Percentiles rank a stretch among this genome's conserved stretches.
Evolutionary conservation across 2,113 vertebrate species (phyloP).

Genomic region (Craseonycteris thonglongyai): DNA sequence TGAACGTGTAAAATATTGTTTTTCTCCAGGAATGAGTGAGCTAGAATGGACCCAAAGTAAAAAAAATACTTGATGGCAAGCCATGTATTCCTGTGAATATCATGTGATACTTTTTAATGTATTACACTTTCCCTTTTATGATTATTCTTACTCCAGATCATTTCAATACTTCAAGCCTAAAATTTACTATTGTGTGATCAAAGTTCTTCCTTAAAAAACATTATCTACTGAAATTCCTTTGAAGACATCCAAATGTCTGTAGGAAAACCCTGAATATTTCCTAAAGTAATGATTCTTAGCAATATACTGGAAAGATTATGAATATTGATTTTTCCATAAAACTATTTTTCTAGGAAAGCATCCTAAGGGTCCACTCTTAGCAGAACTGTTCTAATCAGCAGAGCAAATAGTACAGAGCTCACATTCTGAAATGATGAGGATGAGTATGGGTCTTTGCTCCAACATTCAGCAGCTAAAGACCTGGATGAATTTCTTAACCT

Average conservation of each 20-base stretch:
- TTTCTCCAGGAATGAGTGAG: background rate
- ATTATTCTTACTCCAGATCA: background rate
- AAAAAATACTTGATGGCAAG: background rate
- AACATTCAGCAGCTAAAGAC: background rate
- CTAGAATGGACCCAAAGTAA: background rate
- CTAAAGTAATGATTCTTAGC: background rate
- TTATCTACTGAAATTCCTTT: background rate
- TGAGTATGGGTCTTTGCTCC: background rate
- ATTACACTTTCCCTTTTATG: background rate
- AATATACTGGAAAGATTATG: background rate
- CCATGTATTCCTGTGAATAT: background rate
- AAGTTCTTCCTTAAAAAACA: background rate
- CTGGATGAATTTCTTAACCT: background rate
- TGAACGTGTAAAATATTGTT: background rate
- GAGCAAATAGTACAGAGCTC: background rate
- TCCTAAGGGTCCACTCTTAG: background rate
- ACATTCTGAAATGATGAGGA: background rate
- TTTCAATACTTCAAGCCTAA: background rate
- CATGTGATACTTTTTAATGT: background rate
- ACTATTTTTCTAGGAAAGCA: background rate
- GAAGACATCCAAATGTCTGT: background rate
- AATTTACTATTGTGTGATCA: background rate
- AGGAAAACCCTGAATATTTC: background rate
- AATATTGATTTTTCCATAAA: background rate
- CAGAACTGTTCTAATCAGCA: background rate